A percentile compares a stretch with the other conserved stretches of the same genome.
Conservation (phyloP, 2,888 invertebrate genomes). For the Drosophila borealis region DNA sequence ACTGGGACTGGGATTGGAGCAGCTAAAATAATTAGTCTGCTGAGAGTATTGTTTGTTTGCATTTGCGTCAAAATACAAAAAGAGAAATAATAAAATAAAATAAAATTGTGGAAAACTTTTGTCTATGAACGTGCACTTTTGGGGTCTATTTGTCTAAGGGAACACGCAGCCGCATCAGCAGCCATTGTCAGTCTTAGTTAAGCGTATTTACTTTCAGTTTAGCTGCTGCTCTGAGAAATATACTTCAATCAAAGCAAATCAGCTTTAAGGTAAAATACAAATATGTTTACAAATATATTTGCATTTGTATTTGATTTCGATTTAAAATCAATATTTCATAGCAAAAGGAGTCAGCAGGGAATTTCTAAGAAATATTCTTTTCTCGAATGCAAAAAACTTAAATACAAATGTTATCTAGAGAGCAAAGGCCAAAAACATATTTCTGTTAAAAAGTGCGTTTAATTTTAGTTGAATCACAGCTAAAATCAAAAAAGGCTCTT, state of each 20-base stretch:
- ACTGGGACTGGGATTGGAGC: constrained; percentile 28
- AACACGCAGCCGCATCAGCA: constrained; percentile 11
- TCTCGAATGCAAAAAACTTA: neutral
- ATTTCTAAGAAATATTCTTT: neutral
- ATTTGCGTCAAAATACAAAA: constrained; percentile 56
- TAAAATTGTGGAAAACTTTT: constrained; percentile 47
- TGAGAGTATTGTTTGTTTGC: constrained; percentile 80
- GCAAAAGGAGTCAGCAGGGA: too few species aligned
- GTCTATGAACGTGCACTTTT: constrained; percentile 68
- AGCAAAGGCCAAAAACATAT: too few species aligned
- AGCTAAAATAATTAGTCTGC: constrained; percentile 79
- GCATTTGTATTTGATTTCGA: neutral
- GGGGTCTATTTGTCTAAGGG: constrained; percentile 49
- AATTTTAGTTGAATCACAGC: neutral
- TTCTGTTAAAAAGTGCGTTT: too few species aligned
- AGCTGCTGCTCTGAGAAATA: neutral
- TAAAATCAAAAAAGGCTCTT: constrained; percentile 30
- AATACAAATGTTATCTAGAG: neutral
- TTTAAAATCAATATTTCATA: too few species aligned
- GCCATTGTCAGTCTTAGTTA: constrained; percentile 27
- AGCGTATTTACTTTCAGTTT: constrained; percentile 42
- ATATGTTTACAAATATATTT: neutral
- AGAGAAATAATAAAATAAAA: constrained; percentile 16
- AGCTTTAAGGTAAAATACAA: neutral
- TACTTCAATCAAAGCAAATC: constrained; percentile 1